Evolutionary conservation across 30 jellyfish, hydroid and myxozoan species (phyloP).

Genomic region (Hydra vulgaris): DNA sequence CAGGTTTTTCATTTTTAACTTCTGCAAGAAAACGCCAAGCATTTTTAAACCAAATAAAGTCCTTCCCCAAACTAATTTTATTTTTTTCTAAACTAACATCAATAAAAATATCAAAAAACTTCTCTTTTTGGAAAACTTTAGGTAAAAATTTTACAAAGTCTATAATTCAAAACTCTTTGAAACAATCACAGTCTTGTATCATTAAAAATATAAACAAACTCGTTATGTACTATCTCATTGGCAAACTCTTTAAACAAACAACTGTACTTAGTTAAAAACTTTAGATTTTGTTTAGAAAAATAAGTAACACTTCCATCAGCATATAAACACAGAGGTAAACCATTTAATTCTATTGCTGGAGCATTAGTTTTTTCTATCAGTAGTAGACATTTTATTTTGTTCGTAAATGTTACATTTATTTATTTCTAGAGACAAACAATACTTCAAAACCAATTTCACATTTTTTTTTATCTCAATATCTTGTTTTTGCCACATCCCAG

Average conservation of each 20-base stretch:
- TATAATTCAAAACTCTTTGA: neutral
- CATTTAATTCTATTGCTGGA: conserved; percentile 7
- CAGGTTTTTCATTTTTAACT: neutral
- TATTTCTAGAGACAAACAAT: conserved; percentile 20
- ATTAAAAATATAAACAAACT: neutral
- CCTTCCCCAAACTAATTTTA: neutral
- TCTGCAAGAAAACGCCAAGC: neutral
- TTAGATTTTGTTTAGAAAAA: conserved; percentile 12
- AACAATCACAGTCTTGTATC: too few species aligned
- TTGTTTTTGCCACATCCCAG: conserved; percentile 14
- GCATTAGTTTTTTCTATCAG: neutral
- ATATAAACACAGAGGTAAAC: conserved; percentile 46
- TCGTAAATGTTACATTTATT: too few species aligned
- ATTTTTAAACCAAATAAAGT: neutral
- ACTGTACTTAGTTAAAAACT: conserved; percentile 26
- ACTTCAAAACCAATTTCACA: conserved; percentile 24
- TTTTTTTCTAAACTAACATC: neutral
- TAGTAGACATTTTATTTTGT: neutral
- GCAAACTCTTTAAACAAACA: conserved; percentile 15
- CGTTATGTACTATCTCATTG: neutral
- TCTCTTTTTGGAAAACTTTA: neutral
- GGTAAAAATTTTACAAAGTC: neutral
- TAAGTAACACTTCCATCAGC: conserved; percentile 33
- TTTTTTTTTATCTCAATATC: conserved; percentile 17
- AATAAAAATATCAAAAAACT: neutral